Evolutionary conservation across 2,113 vertebrate genomes (phyloP).

Genomic region (Psilopsiagon aymara): DNA sequence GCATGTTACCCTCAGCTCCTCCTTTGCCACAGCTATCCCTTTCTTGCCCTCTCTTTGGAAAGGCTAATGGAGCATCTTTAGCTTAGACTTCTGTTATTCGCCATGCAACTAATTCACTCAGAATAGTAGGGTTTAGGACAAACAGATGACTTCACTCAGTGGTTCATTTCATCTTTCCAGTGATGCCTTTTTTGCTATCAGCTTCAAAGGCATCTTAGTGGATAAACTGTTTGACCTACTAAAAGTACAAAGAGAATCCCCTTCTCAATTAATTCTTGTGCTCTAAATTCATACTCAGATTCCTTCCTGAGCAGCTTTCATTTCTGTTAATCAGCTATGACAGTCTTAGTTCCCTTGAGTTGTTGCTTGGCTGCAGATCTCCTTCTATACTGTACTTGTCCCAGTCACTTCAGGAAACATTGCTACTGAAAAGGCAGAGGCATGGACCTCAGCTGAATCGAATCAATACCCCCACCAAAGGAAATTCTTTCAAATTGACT

Average conservation of each 20-base stretch:
- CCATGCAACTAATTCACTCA: not conserved
- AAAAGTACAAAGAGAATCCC: conserved; percentile 69
- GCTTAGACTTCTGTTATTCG: not conserved
- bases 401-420: not conserved
- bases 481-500: not conserved
- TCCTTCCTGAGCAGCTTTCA: conserved; percentile 65
- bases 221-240: conserved; percentile 67
- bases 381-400: not conserved
- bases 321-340: conserved; percentile 64
- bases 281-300: conserved; percentile 58
- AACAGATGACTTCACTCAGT: not conserved
- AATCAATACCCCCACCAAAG: not conserved
- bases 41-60: not conserved
- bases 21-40: not conserved
- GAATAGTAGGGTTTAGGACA: not conserved
- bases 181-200: conserved; percentile 13
- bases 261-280: conserved; percentile 63
- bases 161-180: conserved; percentile 21
- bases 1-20: rapidly evolving
- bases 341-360: conserved; percentile 60
- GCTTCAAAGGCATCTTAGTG: conserved; percentile 67
- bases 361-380: conserved; percentile 31
- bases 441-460: not conserved
- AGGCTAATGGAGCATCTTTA: not conserved
- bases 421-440: not conserved